Evolutionary conservation across 2,113 vertebrate genomes (phyloP).

Genomic region (Upupa epops): DNA sequence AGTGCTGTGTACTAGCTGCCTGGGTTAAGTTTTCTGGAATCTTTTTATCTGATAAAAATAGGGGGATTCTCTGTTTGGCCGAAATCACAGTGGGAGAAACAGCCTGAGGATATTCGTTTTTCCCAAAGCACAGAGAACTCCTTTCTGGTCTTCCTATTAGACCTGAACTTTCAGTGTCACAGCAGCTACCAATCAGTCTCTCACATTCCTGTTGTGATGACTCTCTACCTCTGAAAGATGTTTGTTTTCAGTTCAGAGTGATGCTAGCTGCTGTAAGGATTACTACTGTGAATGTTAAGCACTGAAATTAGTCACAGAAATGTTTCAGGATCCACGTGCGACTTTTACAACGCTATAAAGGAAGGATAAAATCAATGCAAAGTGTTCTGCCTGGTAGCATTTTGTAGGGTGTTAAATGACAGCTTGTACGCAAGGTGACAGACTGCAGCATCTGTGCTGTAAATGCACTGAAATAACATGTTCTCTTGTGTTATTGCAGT

Average conservation of each 20-base stretch:
- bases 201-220: neutral
- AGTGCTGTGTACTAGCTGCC: too few relatives aligned
- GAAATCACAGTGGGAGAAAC: neutral
- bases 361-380: neutral
- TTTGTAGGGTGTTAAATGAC: neutral
- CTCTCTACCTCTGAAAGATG: neutral
- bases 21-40: too few relatives aligned
- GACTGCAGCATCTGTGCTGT: conserved; percentile 20
- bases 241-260: neutral
- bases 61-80: neutral
- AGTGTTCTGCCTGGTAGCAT: neutral
- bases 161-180: neutral
- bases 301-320: neutral
- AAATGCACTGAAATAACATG: neutral
- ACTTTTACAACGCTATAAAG: neutral
- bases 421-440: neutral
- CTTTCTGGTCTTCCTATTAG: neutral
- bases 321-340: neutral
- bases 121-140: neutral
- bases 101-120: neutral
- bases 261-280: neutral
- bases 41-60: too few relatives aligned
- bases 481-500: neutral
- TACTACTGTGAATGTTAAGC: neutral
- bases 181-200: neutral